These are phyloP conservation scores for Cactoblastis cactorum DNA, from an alignment of 2,888 invertebrate genomes.

Conservation along the genomic window DNA sequence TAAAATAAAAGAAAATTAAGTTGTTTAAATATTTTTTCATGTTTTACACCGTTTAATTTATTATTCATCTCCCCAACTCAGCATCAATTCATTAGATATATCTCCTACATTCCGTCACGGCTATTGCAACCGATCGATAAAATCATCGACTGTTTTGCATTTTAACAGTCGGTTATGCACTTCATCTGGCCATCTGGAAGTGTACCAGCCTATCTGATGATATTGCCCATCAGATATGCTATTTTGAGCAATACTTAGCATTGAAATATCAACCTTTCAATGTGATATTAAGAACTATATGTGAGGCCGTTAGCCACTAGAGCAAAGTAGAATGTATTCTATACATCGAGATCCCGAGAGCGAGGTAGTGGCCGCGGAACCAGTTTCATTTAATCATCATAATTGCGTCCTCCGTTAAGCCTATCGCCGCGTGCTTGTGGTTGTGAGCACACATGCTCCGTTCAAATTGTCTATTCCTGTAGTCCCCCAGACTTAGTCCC, in stretches of 20 bases:
- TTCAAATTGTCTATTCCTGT: too few species aligned
- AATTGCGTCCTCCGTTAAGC: constrained; percentile 75
- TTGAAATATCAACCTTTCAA: constrained; percentile 13
- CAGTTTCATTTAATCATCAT: constrained; percentile 76
- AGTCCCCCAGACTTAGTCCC: too few species aligned
- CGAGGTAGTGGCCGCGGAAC: constrained; percentile 55
- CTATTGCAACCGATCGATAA: constrained; percentile 17
- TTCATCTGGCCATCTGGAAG: constrained; percentile 24
- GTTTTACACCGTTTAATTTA: not conserved
- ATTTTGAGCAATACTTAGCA: not conserved
- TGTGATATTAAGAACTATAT: constrained; percentile 11
- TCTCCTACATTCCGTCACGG: constrained; percentile 15
- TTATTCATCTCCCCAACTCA: not conserved
- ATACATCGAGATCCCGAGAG: constrained; percentile 52
- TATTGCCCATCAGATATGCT: constrained; percentile 7
- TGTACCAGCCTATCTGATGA: constrained; percentile 25
- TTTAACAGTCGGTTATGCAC: constrained; percentile 21
- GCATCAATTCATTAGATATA: not conserved
- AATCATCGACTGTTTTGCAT: constrained; percentile 22
- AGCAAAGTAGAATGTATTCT: constrained; percentile 44
- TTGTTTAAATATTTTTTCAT: not conserved
- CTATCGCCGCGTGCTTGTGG: constrained; percentile 48
- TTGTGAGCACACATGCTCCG: constrained; percentile 36
- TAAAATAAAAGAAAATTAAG: not conserved
- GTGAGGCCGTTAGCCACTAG: constrained; percentile 26